phyloP scores from a whole-genome alignment of 2,888 invertebrate genomes.

The Dendrolimus houi region DNA sequence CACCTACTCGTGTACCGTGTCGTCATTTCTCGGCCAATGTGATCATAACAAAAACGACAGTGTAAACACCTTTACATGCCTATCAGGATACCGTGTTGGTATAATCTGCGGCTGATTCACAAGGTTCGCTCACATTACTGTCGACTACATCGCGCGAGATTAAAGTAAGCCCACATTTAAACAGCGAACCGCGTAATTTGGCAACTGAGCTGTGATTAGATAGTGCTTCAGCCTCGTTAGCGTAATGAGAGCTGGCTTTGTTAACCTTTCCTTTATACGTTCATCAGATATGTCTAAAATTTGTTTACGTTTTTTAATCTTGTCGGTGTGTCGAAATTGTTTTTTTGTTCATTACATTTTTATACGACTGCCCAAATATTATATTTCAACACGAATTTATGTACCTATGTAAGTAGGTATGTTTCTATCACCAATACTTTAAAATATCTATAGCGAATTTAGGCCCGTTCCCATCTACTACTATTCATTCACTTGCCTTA shows the following conservation, averaged over 20 bases:
- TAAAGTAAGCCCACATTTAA: constrained; percentile 67
- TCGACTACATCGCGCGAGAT: constrained; percentile 48
- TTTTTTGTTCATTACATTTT: no score
- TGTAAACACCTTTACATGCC: not conserved
- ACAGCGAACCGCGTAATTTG: constrained; percentile 68
- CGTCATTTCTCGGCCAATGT: not conserved
- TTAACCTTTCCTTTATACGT: constrained; percentile 53
- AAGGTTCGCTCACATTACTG: constrained; percentile 19
- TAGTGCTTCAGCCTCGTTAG: constrained; percentile 68
- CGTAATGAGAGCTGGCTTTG: constrained; percentile 61
- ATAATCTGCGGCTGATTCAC: not conserved
- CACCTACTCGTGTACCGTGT: not conserved
- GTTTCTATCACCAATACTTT: no score
- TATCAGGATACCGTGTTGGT: not conserved
- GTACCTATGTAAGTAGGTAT: no score
- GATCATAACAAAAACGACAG: not conserved
- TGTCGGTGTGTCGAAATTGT: not conserved
- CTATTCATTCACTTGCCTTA: no score
- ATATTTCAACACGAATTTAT: no score
- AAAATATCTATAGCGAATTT: no score
- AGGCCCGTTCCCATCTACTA: no score
- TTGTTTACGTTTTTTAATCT: not conserved
- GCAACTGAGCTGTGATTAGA: constrained; percentile 71
- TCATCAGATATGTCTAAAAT: constrained; percentile 33
- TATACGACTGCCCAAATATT: no score